Evolutionary conservation across 2,113 vertebrate species (phyloP).

Genomic region (Leucosticte australis): DNA sequence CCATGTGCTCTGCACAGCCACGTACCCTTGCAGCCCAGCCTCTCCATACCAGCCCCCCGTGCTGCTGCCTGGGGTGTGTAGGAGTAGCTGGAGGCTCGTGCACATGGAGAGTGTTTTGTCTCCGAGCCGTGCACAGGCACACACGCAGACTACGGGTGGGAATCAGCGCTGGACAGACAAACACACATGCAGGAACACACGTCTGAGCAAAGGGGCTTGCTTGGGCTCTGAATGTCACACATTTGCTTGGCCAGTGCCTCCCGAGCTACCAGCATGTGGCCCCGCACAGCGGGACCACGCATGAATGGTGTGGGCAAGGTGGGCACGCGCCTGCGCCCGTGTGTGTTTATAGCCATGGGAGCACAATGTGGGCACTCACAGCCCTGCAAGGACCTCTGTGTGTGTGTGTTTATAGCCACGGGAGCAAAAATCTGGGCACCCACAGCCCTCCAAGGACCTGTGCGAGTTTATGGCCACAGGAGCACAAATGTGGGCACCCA

Average conservation of each 20-base stretch:
- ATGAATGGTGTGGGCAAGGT: not conserved
- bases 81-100: slow-evolving; percentile 2
- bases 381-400: not conserved
- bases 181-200: not conserved
- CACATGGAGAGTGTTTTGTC: not conserved
- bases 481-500: not conserved
- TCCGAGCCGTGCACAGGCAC: not conserved
- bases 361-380: not conserved
- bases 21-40: not conserved
- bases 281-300: not conserved
- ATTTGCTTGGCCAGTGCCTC: not conserved
- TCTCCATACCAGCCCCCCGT: not conserved
- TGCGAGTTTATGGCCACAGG: rapidly evolving
- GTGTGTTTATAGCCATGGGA: not conserved
- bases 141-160: rapidly evolving
- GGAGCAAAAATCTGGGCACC: not conserved
- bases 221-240: not conserved
- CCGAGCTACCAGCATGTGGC: not conserved
- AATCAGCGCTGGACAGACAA: not conserved
- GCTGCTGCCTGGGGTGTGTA: not conserved
- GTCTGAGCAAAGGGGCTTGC: not conserved
- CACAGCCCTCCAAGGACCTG: not conserved
- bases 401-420: not conserved
- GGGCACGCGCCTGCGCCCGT: not conserved
- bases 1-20: not conserved